Evolutionary conservation across 35 echinoderm and acorn worm species (phyloP).

Genomic region (Hemicentrotus pulcherrimus): DNA sequence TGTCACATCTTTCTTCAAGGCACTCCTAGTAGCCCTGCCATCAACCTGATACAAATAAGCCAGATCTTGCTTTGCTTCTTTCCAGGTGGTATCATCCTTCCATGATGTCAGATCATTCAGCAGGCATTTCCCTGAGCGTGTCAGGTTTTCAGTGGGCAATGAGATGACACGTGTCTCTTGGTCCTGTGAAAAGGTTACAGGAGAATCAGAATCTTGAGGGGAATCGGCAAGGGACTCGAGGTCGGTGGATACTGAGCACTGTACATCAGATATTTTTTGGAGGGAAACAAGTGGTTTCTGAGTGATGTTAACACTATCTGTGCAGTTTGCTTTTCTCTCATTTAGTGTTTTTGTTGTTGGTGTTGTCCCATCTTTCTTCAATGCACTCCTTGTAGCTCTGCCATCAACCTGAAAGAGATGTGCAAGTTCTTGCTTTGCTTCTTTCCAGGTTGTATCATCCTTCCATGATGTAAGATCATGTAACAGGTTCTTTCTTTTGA

Average conservation of each 20-base stretch:
- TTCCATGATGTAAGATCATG: not conserved
- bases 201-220: not conserved
- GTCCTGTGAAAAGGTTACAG: not conserved
- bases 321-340: not conserved
- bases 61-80: slow-evolving; percentile 38
- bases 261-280: not conserved
- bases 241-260: not conserved
- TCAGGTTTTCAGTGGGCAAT: no score
- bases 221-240: not conserved
- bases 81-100: slow-evolving; percentile 21
- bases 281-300: not conserved
- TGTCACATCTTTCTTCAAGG: not conserved
- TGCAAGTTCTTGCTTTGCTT: slow-evolving; percentile 24
- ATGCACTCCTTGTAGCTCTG: slow-evolving; percentile 8
- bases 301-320: not conserved
- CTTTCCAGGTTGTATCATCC: slow-evolving; percentile 19
- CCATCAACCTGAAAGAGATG: not conserved
- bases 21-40: not conserved
- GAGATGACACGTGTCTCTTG: no score
- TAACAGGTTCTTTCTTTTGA: not conserved
- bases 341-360: not conserved
- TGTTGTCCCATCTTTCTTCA: not conserved
- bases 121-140: not conserved
- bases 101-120: slow-evolving; percentile 14
- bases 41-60: not conserved